Conservation (phyloP, 2,797 vertebrate genomes). For the Pachyuromys duprasi region DNA sequence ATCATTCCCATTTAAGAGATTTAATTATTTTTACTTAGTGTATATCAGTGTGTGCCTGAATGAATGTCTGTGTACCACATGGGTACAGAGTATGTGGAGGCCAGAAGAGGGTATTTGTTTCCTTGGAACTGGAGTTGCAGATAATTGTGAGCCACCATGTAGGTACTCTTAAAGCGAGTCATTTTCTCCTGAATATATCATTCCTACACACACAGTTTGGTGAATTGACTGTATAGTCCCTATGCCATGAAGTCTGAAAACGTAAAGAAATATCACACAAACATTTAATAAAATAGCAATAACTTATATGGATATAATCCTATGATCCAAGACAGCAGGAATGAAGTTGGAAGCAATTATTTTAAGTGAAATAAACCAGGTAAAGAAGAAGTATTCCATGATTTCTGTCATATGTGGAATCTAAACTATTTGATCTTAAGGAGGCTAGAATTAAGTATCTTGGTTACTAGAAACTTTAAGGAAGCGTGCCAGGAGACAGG, state of each 20-base stretch:
- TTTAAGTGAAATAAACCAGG: not conserved
- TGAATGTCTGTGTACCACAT: too few relatives aligned
- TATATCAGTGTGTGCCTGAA: not conserved
- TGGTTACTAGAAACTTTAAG: not conserved
- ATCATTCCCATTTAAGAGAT: not conserved
- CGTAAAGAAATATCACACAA: not conserved
- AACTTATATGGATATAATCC: not conserved
- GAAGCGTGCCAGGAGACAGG: rapidly evolving
- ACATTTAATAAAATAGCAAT: not conserved
- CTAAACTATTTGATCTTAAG: not conserved
- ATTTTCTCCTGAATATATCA: not conserved
- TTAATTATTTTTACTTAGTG: not conserved
- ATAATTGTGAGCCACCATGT: not conserved
- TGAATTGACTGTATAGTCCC: not conserved
- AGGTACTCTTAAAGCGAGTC: not conserved
- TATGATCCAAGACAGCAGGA: not conserved
- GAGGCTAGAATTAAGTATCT: not conserved
- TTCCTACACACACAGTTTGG: too few relatives aligned
- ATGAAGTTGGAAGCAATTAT: not conserved
- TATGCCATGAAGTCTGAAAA: not conserved
- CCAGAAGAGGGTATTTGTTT: too few relatives aligned
- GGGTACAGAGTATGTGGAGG: too few relatives aligned
- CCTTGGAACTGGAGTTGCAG: not conserved
- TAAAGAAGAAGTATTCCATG: not conserved
- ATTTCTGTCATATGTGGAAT: not conserved